Evolutionary conservation across 2,797 vertebrate species (phyloP).

Genomic region (Spinus olivaceus): DNA sequence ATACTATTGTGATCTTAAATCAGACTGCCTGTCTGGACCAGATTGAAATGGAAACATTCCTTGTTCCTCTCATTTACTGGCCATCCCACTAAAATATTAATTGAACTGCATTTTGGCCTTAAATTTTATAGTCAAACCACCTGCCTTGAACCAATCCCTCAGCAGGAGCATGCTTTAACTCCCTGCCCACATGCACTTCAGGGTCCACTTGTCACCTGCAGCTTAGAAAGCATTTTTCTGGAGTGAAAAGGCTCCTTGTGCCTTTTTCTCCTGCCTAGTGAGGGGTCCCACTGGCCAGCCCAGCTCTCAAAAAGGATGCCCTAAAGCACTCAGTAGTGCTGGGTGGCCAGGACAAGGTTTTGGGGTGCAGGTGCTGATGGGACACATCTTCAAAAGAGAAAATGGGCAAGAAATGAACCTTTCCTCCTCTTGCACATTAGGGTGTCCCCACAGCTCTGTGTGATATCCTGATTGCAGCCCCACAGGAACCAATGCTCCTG

Average conservation of each 20-base stretch:
- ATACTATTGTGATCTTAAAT: not conserved
- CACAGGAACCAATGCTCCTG: not conserved
- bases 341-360: not conserved
- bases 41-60: not conserved
- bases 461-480: not conserved
- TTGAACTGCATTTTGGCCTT: not conserved
- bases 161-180: not conserved
- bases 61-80: constrained; percentile 3
- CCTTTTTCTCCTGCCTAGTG: not conserved
- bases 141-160: not conserved
- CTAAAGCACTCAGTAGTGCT: not conserved
- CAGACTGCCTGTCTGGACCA: not conserved
- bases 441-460: not conserved
- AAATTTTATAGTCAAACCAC: constrained; percentile 4
- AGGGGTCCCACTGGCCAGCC: not conserved
- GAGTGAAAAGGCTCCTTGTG: not conserved
- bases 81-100: constrained; percentile 68
- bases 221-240: not conserved
- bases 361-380: not conserved
- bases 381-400: not conserved
- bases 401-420: not conserved
- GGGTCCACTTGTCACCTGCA: not conserved
- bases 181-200: not conserved
- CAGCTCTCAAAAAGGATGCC: not conserved
- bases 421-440: fast-evolving